These are phyloP conservation scores for Pelobates cultripes DNA, from an alignment of 2,797 vertebrate species.

Conservation along the genomic window DNA sequence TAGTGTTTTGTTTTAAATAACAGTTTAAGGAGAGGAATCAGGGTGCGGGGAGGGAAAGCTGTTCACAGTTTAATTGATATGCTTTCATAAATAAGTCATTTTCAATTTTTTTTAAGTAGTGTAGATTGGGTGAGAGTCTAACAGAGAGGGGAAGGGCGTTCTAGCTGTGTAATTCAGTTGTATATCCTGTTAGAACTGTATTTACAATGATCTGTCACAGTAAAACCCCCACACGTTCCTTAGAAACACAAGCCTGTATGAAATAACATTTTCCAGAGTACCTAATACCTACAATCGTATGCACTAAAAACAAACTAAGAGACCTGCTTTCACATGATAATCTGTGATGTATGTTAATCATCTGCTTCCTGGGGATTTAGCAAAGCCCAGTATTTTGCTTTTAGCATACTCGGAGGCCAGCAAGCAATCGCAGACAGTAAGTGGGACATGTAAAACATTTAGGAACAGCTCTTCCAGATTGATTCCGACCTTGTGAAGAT, in stretches of 20 bases:
- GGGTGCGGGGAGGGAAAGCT: too few species aligned
- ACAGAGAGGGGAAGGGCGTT: too few species aligned
- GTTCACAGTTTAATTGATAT: too few species aligned
- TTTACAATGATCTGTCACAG: too few species aligned
- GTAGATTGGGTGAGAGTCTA: too few species aligned
- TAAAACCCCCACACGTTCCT: not conserved
- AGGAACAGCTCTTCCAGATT: constrained; percentile 38
- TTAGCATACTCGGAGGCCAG: constrained; percentile 40
- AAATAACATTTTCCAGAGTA: constrained; percentile 41
- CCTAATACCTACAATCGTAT: constrained; percentile 19
- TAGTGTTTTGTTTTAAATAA: too few species aligned
- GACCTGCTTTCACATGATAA: constrained; percentile 29
- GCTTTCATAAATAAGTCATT: too few species aligned
- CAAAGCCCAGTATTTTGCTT: constrained; percentile 20
- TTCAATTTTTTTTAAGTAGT: too few species aligned
- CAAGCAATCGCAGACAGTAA: constrained; percentile 23
- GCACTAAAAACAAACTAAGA: constrained; percentile 31
- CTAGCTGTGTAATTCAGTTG: too few species aligned
- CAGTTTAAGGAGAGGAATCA: too few species aligned
- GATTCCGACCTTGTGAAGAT: constrained; percentile 32
- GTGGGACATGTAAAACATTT: constrained; percentile 41
- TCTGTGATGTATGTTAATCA: constrained; percentile 27
- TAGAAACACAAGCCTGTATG: constrained; percentile 16
- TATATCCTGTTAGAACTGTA: too few species aligned
- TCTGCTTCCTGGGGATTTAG: constrained; percentile 34